Conservation (phyloP, 2,797 vertebrate genomes). For the Loriculus beryllinus region DNA sequence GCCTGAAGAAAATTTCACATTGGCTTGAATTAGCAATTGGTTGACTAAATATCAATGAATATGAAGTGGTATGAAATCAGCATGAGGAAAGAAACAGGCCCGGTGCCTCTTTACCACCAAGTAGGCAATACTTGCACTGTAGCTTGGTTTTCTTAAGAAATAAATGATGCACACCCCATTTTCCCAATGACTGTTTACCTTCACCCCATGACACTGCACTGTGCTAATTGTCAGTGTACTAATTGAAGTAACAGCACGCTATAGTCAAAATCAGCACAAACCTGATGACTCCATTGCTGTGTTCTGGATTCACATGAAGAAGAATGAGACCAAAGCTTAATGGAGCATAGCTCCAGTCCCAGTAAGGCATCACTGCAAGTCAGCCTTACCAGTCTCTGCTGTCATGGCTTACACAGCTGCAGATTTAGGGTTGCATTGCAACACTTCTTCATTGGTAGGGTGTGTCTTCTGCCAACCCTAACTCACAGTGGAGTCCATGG, state of each 20-base stretch:
- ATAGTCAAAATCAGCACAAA: background rate
- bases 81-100: background rate
- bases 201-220: background rate
- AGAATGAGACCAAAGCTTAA: background rate
- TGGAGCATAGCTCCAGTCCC: background rate
- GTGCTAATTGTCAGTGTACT: background rate
- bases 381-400: background rate
- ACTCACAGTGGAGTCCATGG: background rate
- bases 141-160: background rate
- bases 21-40: background rate
- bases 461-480: background rate
- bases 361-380: background rate
- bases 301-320: background rate
- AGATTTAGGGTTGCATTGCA: background rate
- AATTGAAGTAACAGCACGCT: background rate
- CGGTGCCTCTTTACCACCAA: background rate
- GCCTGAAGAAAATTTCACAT: background rate
- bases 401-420: background rate
- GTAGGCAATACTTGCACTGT: background rate
- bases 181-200: background rate
- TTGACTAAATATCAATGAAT: background rate
- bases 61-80: background rate
- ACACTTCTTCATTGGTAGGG: background rate
- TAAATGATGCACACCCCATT: background rate
- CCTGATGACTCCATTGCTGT: rapidly evolving